Evolutionary conservation across 2,797 vertebrate genomes (phyloP).

Genomic region (Clamator glandarius): DNA sequence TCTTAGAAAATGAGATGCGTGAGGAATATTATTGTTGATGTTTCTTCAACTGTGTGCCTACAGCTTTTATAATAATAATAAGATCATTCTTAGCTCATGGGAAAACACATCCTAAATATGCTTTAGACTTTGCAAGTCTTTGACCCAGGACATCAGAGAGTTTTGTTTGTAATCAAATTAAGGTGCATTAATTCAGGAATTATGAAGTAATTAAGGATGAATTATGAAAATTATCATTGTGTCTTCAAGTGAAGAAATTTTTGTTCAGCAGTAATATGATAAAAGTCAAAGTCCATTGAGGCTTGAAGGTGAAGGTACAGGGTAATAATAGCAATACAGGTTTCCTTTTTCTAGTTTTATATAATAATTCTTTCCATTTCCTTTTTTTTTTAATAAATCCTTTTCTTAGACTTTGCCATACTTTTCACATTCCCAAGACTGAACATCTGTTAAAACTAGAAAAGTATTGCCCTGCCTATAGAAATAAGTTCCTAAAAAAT

Average conservation of each 20-base stretch:
- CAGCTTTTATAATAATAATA: background rate
- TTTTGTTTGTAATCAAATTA: slow-evolving; percentile 48
- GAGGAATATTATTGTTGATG: slow-evolving; percentile 14
- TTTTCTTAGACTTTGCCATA: background rate
- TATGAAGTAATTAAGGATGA: slow-evolving; percentile 26
- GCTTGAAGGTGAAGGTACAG: slow-evolving; percentile 8
- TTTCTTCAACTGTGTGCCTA: slow-evolving; percentile 8
- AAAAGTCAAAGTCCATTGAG: background rate
- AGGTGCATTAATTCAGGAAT: slow-evolving; percentile 16
- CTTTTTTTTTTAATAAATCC: background rate
- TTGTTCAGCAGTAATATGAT: background rate
- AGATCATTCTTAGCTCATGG: background rate
- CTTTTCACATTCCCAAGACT: background rate
- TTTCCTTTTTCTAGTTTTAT: background rate
- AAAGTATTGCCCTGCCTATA: background rate
- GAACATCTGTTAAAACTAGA: background rate
- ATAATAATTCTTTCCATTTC: background rate
- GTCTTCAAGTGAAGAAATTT: slow-evolving; percentile 41
- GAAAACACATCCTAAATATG: background rate
- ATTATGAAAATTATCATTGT: slow-evolving; percentile 14
- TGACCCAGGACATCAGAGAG: slow-evolving; percentile 10
- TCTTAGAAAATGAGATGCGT: slow-evolving; percentile 1
- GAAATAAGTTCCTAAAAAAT: background rate
- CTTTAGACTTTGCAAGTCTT: slow-evolving; percentile 12
- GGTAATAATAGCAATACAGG: background rate